Conservation (phyloP, 2,797 vertebrate species). For the Varecia variegata region DNA sequence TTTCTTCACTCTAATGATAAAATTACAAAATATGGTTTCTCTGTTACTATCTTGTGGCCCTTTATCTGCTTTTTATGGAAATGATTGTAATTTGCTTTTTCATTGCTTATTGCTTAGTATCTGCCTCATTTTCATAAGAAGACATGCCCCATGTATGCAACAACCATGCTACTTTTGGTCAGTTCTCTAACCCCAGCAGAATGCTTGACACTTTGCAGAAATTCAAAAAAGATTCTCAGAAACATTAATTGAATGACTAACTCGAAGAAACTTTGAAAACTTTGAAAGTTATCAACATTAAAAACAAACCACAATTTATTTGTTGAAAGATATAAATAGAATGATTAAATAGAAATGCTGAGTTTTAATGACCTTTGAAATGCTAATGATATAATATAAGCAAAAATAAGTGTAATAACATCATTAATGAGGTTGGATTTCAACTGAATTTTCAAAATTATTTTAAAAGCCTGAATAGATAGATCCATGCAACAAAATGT, state of each 20-base stretch:
- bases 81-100: neutral
- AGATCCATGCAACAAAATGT: neutral
- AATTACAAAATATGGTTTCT: neutral
- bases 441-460: neutral
- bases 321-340: neutral
- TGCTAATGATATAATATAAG: neutral
- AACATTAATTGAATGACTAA: neutral
- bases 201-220: neutral
- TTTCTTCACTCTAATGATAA: neutral
- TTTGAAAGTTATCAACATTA: neutral
- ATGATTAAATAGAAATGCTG: neutral
- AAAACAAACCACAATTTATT: neutral
- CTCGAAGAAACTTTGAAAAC: neutral
- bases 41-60: neutral
- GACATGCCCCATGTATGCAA: neutral
- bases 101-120: neutral
- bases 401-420: neutral
- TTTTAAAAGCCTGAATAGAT: neutral
- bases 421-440: neutral
- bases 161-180: neutral
- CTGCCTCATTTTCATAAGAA: neutral
- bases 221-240: neutral
- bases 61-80: neutral
- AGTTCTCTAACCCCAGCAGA: neutral
- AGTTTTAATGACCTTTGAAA: neutral